Evolutionary conservation across 2,797 vertebrate genomes (phyloP), one percentile per base, ranked within the genome.

Genomic region (Astyanax mexicanus): DNA sequence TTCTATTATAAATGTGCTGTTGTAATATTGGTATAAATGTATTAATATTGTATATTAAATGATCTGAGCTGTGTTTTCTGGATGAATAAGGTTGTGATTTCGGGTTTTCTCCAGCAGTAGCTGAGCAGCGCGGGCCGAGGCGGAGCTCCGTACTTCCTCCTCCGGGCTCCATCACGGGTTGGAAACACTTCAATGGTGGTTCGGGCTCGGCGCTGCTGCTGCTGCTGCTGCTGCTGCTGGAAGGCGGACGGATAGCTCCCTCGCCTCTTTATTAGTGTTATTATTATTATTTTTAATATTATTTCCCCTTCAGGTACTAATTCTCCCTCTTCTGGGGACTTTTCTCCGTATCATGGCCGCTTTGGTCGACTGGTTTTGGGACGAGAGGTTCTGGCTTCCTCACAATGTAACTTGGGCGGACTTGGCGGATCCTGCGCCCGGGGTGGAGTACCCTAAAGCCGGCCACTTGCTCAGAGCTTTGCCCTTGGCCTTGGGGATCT

Each of bases 391-490:
- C 82, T 99, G 97, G 97, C 91, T 99, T 78, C 97, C 97, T 0
- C 94, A 94, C 85, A 98, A 98, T 87, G 95, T 99, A 76, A 99
- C 95, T 84, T 99, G 97, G 97, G 95, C 96, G 80, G 96, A 98
- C 81, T 85, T 99, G 72, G 95, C 93, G 13, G 84, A 95, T 82
- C 86, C 90, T 45, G 89, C 92, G 69, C 86, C 91, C 86, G 91
- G 91, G 85, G 89, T 92, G 89, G 88, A 91, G 90, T 96, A 95
- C 86, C 96, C 96, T 8, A 95, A 92, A 88, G 92, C 93, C 19
- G 85, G 91, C 44, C 95, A 98, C 89, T 89, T 97, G 81, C 84
- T 96, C 27, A 81, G 87, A 40, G 97, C 91, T 35, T 88, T 99
- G 70, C 97, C 97, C 81, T 81, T 97, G 71, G 97, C 97, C 29